Conservation (phyloP, 1,140 invertebrate species). For the Pogonus chalceus region DNA sequence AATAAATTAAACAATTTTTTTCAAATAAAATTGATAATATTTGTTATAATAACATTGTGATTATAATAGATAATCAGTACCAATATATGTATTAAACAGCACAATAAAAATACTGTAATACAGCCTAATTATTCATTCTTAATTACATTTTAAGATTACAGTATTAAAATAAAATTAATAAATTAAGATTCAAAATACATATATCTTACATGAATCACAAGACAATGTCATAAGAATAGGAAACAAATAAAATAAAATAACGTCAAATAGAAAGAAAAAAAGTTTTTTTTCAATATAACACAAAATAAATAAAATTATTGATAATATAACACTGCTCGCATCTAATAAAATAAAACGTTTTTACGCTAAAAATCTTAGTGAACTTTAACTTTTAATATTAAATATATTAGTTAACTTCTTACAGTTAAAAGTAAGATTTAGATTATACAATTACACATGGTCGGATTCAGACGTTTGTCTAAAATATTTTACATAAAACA, state of each 20-base stretch:
- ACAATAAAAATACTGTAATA: slow-evolving; percentile 5
- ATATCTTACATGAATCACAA: slow-evolving; percentile 5
- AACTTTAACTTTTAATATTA: background rate
- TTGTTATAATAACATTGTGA: no score
- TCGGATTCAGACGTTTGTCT: no score
- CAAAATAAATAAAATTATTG: background rate
- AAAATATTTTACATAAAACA: background rate
- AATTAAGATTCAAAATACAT: background rate
- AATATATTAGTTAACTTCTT: background rate
- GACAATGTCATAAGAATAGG: background rate
- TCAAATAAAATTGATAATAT: background rate
- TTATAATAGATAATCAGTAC: background rate
- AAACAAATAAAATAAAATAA: background rate
- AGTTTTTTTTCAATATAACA: no score
- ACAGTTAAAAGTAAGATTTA: background rate
- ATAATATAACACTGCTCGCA: background rate
- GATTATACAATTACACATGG: background rate
- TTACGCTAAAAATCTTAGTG: background rate
- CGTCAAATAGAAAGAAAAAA: no score
- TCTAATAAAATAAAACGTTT: background rate
- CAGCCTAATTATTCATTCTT: background rate
- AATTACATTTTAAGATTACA: background rate
- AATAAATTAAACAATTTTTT: background rate
- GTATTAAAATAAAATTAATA: slow-evolving; percentile 4
- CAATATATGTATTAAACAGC: background rate